phyloP scores from a whole-genome alignment of 2,797 vertebrate genomes.

The Diplodus sargus region DNA sequence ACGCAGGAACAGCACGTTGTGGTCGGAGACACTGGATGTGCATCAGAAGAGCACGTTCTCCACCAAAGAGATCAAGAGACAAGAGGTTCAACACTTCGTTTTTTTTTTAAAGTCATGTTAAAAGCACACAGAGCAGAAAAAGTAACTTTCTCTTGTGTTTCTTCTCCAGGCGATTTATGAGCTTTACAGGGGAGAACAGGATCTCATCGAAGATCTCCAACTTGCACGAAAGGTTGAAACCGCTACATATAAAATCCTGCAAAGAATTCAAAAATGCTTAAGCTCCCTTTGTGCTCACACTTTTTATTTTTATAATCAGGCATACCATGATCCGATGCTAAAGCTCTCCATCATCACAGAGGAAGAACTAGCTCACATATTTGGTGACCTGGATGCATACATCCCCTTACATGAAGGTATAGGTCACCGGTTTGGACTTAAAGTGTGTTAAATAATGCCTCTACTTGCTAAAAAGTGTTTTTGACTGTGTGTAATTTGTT shows the following conservation, averaged over 20 bases:
- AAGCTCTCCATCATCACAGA: slow-evolving; percentile 98
- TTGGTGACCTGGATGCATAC: slow-evolving; percentile 96
- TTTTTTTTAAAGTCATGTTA: background rate
- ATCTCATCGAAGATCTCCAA: slow-evolving; percentile 98
- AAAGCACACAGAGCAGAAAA: background rate
- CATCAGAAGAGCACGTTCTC: slow-evolving; percentile 93
- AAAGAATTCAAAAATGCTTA: slow-evolving; percentile 1
- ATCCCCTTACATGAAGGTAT: slow-evolving; percentile 95
- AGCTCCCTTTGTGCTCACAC: background rate
- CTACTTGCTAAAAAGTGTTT: background rate
- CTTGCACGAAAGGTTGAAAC: slow-evolving; percentile 93
- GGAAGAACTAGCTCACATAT: slow-evolving; percentile 95
- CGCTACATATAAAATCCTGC: background rate
- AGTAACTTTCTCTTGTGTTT: slow-evolving; percentile 23
- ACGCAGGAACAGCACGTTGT: slow-evolving; percentile 93
- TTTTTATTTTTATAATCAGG: slow-evolving; percentile 77
- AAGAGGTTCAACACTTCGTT: slow-evolving; percentile 87
- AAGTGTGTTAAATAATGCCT: background rate
- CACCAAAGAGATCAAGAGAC: slow-evolving; percentile 96
- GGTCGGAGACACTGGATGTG: slow-evolving; percentile 94
- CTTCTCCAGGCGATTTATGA: slow-evolving; percentile 93
- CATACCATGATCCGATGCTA: slow-evolving; percentile 98
- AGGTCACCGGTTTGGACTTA: background rate
- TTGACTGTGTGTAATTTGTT: background rate
- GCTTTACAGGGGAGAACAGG: slow-evolving; percentile 95